phyloP scores from a whole-genome alignment of 2,113 vertebrate species.

The Tauraco erythrolophus region DNA sequence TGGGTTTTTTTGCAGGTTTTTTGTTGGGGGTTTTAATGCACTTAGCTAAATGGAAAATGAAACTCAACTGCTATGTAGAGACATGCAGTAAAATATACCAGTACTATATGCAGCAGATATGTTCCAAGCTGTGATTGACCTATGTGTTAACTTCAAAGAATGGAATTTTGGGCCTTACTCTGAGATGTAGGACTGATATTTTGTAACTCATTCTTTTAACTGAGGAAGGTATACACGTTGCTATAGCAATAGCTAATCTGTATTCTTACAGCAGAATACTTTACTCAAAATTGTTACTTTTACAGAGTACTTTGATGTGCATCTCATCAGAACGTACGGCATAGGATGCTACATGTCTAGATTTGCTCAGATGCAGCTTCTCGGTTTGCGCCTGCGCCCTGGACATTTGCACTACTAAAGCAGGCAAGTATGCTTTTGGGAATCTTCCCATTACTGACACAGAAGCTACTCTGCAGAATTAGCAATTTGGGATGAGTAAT shows the following conservation, averaged over 20 bases:
- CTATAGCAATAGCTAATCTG: not conserved
- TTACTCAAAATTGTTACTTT: not conserved
- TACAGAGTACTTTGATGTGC: not conserved
- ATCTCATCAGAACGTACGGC: not conserved
- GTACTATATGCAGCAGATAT: not conserved
- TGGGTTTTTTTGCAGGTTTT: no score
- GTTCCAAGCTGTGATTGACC: not conserved
- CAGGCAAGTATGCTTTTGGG: not conserved
- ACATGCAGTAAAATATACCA: not conserved
- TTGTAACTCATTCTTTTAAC: not conserved
- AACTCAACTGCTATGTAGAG: not conserved
- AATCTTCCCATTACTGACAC: not conserved
- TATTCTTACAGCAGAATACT: not conserved
- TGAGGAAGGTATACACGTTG: not conserved
- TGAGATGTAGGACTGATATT: not conserved
- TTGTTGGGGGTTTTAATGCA: no score
- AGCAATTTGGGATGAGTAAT: not conserved
- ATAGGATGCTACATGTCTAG: not conserved
- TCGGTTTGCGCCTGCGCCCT: not conserved
- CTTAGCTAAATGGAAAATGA: not conserved
- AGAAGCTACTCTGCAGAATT: not conserved
- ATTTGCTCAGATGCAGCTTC: not conserved
- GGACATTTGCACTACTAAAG: not conserved
- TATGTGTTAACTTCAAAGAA: not conserved
- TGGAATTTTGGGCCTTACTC: not conserved